Evolutionary conservation across 2,797 vertebrate species (phyloP).

Genomic region (Cryptoprocta ferox): DNA sequence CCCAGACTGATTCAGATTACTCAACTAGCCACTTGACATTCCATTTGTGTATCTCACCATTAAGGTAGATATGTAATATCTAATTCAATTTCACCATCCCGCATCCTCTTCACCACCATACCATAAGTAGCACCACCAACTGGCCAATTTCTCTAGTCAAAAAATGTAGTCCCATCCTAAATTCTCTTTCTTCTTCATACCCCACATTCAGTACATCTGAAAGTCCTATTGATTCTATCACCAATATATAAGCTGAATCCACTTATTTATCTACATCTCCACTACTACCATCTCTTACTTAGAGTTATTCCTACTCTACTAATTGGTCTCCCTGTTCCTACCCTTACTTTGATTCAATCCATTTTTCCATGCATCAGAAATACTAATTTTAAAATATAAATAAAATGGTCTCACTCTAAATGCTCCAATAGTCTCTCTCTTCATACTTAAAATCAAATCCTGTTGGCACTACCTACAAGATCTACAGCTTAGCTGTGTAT

Average conservation of each 20-base stretch:
- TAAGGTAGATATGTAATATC: neutral
- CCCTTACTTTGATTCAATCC: neutral
- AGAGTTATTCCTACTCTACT: neutral
- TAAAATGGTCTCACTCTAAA: slow-evolving; percentile 9
- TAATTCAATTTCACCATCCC: neutral
- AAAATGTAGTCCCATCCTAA: neutral
- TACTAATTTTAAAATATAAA: slow-evolving; percentile 35
- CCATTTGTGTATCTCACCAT: neutral
- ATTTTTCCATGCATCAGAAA: slow-evolving; percentile 22
- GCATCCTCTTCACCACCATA: neutral
- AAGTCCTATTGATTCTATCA: neutral
- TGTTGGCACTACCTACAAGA: neutral
- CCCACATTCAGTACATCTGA: neutral
- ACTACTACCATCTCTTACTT: neutral
- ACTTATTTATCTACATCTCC: neutral
- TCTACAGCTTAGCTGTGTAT: neutral
- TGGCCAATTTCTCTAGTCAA: neutral
- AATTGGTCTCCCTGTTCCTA: neutral
- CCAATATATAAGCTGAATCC: neutral
- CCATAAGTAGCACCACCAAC: neutral
- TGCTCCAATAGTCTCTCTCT: neutral
- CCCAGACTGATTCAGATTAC: neutral
- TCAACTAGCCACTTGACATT: neutral
- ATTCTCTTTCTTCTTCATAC: neutral
- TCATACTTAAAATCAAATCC: slow-evolving; percentile 11